These are phyloP conservation scores for Aleiodes sp. DNA, from an alignment of 1,140 invertebrate genomes.

Conservation along the genomic window DNA sequence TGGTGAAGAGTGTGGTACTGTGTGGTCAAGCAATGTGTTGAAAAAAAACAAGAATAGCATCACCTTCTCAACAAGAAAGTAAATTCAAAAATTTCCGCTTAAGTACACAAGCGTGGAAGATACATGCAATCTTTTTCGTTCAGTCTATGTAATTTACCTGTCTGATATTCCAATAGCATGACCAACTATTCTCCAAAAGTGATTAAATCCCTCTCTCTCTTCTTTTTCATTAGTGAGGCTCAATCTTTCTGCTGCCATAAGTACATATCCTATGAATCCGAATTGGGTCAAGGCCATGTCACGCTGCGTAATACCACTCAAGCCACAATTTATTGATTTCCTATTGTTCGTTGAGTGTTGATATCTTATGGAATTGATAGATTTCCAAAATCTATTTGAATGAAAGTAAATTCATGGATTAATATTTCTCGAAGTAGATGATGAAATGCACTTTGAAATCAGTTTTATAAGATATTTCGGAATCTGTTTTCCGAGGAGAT, in stretches of 20 bases:
- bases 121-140: too few relatives aligned
- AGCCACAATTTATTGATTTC: conserved; percentile 49
- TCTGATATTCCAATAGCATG: conserved; percentile 81
- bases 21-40: too few relatives aligned
- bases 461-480: too few relatives aligned
- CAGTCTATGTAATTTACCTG: conserved; percentile 62
- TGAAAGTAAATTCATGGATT: not conserved
- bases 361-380: conserved; percentile 70
- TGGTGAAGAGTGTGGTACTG: too few relatives aligned
- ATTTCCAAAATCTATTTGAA: conserved; percentile 63
- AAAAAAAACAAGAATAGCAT: too few relatives aligned
- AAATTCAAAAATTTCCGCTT: not conserved
- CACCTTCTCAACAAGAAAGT: not conserved
- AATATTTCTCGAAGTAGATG: not conserved
- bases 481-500: too few relatives aligned
- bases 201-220: conserved; percentile 74
- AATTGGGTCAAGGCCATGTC: conserved; percentile 86
- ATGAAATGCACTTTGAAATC: too few relatives aligned
- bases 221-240: conserved; percentile 66
- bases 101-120: too few relatives aligned
- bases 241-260: conserved; percentile 70
- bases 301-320: conserved; percentile 69
- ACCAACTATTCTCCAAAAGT: conserved; percentile 84
- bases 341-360: conserved; percentile 69
- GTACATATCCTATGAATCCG: conserved; percentile 79